phyloP scores from a whole-genome alignment of 1,140 invertebrate genomes.

The Periplaneta americana region DNA sequence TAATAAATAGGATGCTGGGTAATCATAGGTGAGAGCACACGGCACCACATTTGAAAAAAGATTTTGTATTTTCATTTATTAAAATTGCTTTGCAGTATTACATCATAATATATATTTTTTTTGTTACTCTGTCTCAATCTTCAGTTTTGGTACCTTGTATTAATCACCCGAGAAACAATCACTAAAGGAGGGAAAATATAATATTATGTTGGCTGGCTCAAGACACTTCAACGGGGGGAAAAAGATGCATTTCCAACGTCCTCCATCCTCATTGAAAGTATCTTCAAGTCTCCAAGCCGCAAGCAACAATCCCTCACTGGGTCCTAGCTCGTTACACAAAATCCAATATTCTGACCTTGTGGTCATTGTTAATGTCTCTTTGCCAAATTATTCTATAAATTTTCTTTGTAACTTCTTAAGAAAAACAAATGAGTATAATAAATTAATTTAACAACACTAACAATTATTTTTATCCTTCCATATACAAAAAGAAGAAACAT shows the following conservation, averaged over 20 bases:
- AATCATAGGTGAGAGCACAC: too few relatives aligned
- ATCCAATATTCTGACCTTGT: not conserved
- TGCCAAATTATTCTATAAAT: not conserved
- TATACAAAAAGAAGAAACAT: not conserved
- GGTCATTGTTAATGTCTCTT: not conserved
- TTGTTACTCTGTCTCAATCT: not conserved
- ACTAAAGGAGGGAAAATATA: not conserved
- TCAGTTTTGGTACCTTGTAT: not conserved
- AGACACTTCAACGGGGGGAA: not conserved
- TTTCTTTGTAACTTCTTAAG: not conserved
- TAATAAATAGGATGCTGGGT: too few relatives aligned
- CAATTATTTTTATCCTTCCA: not conserved
- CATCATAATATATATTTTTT: not conserved
- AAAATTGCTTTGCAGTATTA: not conserved
- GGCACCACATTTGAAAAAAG: not conserved
- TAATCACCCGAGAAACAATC: not conserved
- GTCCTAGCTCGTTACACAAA: not conserved
- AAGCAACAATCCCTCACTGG: not conserved
- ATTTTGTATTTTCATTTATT: not conserved
- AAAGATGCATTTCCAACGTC: not conserved
- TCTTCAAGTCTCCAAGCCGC: not conserved
- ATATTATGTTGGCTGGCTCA: not conserved
- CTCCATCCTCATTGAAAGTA: not conserved
- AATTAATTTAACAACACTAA: not conserved
- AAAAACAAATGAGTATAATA: not conserved